Evolutionary conservation across 1,140 invertebrate genomes (phyloP).

Genomic region (Drosophila jambulina): DNA sequence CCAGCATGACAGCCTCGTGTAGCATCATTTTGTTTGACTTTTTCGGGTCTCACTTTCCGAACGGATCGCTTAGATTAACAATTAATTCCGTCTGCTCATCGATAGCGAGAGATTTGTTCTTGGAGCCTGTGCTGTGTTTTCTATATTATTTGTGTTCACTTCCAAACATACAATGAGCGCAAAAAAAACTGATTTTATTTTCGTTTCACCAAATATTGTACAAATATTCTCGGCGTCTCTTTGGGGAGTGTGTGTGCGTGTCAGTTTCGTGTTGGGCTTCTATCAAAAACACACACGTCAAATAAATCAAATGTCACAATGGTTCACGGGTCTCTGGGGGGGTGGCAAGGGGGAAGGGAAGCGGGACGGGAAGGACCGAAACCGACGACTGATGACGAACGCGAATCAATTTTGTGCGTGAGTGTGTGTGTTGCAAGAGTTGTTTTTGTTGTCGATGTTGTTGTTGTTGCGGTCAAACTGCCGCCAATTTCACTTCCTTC

Average conservation of each 20-base stretch:
- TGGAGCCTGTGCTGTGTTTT: background rate
- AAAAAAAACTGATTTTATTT: conserved; percentile 59
- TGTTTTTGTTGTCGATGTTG: conserved; percentile 17
- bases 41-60: conserved; percentile 16
- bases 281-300: conserved; percentile 85
- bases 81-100: conserved; percentile 59
- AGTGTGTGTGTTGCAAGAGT: conserved; percentile 58
- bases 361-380: conserved; percentile 10
- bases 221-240: conserved; percentile 51
- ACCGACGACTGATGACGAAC: conserved; percentile 70
- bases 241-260: conserved; percentile 48
- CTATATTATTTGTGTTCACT: conserved; percentile 35
- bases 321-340: conserved; percentile 33
- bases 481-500: conserved; percentile 76
- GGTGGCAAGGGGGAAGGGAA: background rate
- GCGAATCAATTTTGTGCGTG: conserved; percentile 29
- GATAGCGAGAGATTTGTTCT: conserved; percentile 38
- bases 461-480: conserved; percentile 72
- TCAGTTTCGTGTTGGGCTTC: conserved; percentile 84
- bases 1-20: conserved; percentile 85
- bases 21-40: conserved; percentile 82
- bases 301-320: conserved; percentile 85
- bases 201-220: conserved; percentile 57
- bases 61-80: conserved; percentile 27
- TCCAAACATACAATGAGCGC: conserved; percentile 39